A percentile compares a stretch with the other conserved stretches of the same genome.
phyloP scores from a whole-genome alignment of 2,888 invertebrate species.

The Cyaniris semiargus region DNA sequence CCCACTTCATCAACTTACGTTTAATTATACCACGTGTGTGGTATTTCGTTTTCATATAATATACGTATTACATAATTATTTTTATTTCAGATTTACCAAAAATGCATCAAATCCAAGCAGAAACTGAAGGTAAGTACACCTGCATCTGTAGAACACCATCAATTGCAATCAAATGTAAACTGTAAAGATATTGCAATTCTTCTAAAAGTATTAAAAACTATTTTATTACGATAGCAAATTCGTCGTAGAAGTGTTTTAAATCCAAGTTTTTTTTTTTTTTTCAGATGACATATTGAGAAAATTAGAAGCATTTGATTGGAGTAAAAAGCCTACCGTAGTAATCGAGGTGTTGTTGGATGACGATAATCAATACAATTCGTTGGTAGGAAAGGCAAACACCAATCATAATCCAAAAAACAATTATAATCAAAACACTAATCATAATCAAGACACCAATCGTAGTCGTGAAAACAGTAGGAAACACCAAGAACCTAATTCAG shows the following conservation, averaged over 20 bases:
- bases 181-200: not conserved
- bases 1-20: too few species aligned
- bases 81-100: conserved; percentile 1
- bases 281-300: conserved; percentile 13
- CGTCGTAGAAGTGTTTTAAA: not conserved
- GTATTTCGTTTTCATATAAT: too few species aligned
- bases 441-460: not conserved
- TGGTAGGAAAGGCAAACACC: not conserved
- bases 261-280: not conserved
- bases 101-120: conserved; percentile 3
- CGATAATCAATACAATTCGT: not conserved
- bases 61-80: not conserved
- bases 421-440: not conserved
- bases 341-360: not conserved
- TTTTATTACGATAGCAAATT: not conserved
- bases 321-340: not conserved
- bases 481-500: not conserved
- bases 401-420: not conserved
- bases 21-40: too few species aligned
- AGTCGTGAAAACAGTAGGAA: not conserved
- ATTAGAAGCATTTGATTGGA: not conserved
- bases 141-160: not conserved
- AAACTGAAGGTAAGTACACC: not conserved
- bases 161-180: too few species aligned
- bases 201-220: too few species aligned